These are phyloP conservation scores for Salvator merianae DNA, from an alignment of 2,113 vertebrate species.

Conservation along the genomic window DNA sequence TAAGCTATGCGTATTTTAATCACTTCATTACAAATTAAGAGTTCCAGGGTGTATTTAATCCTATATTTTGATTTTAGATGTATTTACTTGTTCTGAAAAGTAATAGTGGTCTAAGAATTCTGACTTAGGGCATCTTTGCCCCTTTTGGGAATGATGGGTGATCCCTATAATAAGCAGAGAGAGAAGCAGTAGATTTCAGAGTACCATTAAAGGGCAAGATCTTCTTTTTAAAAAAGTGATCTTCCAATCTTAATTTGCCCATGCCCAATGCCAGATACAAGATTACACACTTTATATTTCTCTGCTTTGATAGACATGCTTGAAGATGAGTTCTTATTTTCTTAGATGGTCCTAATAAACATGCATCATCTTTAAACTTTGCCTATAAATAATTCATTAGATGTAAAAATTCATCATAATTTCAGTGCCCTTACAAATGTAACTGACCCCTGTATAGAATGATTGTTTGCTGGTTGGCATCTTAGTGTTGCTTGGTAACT, in stretches of 20 bases:
- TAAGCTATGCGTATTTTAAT: too few species aligned
- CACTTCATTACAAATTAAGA: too few species aligned
- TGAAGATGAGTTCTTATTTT: neutral
- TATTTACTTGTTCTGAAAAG: neutral
- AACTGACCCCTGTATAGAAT: neutral
- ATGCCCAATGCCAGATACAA: neutral
- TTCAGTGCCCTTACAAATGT: constrained; percentile 17
- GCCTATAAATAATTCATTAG: neutral
- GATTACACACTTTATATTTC: neutral
- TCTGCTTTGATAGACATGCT: neutral
- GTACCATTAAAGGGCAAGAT: neutral
- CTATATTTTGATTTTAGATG: too few species aligned
- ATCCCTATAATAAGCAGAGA: neutral
- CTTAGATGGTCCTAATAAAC: neutral
- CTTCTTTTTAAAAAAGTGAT: neutral
- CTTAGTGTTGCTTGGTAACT: constrained; percentile 10
- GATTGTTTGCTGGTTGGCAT: constrained; percentile 20
- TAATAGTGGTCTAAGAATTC: neutral
- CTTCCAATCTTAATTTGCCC: neutral
- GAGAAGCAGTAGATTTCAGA: neutral
- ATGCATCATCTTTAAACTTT: neutral
- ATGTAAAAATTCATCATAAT: neutral
- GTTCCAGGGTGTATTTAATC: too few species aligned
- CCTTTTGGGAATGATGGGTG: neutral
- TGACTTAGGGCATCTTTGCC: neutral